Evolutionary conservation across 2,797 vertebrate genomes (phyloP).

Genomic region (Valencia hispanica): DNA sequence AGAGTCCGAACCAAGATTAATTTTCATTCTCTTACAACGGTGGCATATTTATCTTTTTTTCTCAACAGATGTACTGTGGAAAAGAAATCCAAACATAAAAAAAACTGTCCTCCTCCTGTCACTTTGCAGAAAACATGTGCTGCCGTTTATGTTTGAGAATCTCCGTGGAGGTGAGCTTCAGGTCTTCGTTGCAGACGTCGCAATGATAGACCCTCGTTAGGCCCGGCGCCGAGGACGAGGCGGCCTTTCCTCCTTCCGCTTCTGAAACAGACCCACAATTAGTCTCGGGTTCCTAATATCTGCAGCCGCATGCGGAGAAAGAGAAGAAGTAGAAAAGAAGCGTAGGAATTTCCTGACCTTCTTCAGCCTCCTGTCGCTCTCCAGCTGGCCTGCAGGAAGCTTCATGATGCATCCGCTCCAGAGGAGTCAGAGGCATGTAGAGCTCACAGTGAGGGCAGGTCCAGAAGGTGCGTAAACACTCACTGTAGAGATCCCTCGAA

Average conservation of each 20-base stretch:
- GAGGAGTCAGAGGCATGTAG: slow-evolving; percentile 89
- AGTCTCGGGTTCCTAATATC: not conserved
- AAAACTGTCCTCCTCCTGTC: slow-evolving; percentile 10
- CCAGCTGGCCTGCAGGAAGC: slow-evolving; percentile 78
- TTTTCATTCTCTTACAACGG: not conserved
- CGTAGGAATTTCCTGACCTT: slow-evolving; percentile 60
- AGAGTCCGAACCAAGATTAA: not conserved
- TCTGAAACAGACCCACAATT: slow-evolving; percentile 30
- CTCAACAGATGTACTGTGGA: not conserved
- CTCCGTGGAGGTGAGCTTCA: slow-evolving; percentile 88
- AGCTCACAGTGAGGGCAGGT: slow-evolving; percentile 88
- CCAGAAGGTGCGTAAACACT: slow-evolving; percentile 94
- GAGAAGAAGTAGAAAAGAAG: not conserved
- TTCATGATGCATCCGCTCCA: slow-evolving; percentile 90
- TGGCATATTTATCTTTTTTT: not conserved
- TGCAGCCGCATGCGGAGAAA: not conserved
- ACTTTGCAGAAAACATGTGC: slow-evolving; percentile 76
- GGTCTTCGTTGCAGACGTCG: slow-evolving; percentile 81
- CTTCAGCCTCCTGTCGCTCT: slow-evolving; percentile 55
- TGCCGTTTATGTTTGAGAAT: slow-evolving; percentile 89
- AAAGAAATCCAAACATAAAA: not conserved
- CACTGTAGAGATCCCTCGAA: slow-evolving; percentile 88
- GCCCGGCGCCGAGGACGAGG: slow-evolving; percentile 42
- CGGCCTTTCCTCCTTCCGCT: slow-evolving; percentile 27
- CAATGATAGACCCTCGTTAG: slow-evolving; percentile 86